phyloP scores from a whole-genome alignment of 2,888 invertebrate species.

The Pharmacophagus antenor region DNA sequence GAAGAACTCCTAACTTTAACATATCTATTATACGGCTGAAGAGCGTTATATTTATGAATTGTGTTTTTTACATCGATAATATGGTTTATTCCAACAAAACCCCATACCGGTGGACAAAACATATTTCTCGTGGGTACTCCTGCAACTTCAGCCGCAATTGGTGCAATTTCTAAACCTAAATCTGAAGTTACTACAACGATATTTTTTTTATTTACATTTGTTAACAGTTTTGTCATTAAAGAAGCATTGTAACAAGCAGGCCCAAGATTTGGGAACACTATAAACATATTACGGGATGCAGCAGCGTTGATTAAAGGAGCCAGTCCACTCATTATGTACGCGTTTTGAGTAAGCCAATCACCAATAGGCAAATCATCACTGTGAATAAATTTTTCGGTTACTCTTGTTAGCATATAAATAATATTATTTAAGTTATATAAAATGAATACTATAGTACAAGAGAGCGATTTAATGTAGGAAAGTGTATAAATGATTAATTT shows the following conservation, averaged over 20 bases:
- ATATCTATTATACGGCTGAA: slow-evolving; percentile 74
- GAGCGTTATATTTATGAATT: slow-evolving; percentile 75
- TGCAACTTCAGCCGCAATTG: slow-evolving; percentile 63
- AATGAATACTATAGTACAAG: no score
- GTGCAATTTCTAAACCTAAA: slow-evolving; percentile 71
- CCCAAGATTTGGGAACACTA: slow-evolving; percentile 79
- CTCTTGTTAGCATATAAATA: no score
- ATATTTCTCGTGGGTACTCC: slow-evolving; percentile 71
- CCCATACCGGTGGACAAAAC: slow-evolving; percentile 84
- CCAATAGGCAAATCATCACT: slow-evolving; percentile 56
- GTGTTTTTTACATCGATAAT: slow-evolving; percentile 78
- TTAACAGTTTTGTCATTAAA: slow-evolving; percentile 59
- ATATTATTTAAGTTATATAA: no score
- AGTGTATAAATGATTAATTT: no score
- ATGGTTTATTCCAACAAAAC: slow-evolving; percentile 80
- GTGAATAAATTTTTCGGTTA: slow-evolving; percentile 40
- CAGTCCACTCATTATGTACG: slow-evolving; percentile 59
- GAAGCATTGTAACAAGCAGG: slow-evolving; percentile 82
- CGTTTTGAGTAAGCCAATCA: slow-evolving; percentile 60
- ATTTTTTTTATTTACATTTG: slow-evolving; percentile 64
- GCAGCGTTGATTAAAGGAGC: slow-evolving; percentile 73
- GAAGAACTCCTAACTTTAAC: slow-evolving; percentile 72
- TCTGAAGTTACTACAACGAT: slow-evolving; percentile 82
- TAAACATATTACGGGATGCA: slow-evolving; percentile 64
- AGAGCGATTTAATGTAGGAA: no score